phyloP scores from a whole-genome alignment of 2,113 vertebrate genomes.

The Sander vitreus region DNA sequence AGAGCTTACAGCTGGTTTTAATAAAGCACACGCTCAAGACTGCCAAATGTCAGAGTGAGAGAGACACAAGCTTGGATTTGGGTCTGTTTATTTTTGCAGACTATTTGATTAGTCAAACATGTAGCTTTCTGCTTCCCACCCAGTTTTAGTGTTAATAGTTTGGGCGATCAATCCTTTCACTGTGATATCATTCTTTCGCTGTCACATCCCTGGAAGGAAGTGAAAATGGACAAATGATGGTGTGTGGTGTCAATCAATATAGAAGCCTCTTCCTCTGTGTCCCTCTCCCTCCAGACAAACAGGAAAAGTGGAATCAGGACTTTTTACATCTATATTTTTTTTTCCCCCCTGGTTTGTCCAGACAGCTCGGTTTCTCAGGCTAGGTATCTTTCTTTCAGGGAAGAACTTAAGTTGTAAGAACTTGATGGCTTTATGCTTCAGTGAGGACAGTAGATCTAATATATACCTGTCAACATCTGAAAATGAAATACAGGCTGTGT shows the following conservation, averaged over 20 bases:
- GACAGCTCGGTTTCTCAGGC: constrained; percentile 15
- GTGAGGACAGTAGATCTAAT: constrained; percentile 22
- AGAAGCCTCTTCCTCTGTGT: constrained; percentile 51
- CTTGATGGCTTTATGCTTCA: constrained; percentile 18
- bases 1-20: constrained; percentile 75
- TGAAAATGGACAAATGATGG: constrained; percentile 54
- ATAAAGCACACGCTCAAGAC: constrained; percentile 56
- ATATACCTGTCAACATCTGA: constrained; percentile 16
- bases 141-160: constrained; percentile 21
- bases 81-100: constrained; percentile 52
- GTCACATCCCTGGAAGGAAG: constrained; percentile 50
- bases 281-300: constrained; percentile 43
- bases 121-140: constrained; percentile 39
- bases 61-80: constrained; percentile 35
- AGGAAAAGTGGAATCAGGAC: constrained; percentile 50
- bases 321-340: constrained; percentile 37
- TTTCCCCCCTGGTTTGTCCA: background rate
- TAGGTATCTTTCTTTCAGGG: constrained; percentile 5
- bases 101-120: constrained; percentile 56
- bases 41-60: constrained; percentile 50
- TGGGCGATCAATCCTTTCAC: constrained; percentile 38
- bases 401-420: constrained; percentile 10
- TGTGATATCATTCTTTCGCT: constrained; percentile 12
- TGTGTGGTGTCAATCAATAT: constrained; percentile 69
- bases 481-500: constrained; percentile 32